A percentile compares a stretch with the other conserved stretches of the same genome.
phyloP scores from a whole-genome alignment of 2,797 vertebrate species.

The Squalus acanthias region DNA sequence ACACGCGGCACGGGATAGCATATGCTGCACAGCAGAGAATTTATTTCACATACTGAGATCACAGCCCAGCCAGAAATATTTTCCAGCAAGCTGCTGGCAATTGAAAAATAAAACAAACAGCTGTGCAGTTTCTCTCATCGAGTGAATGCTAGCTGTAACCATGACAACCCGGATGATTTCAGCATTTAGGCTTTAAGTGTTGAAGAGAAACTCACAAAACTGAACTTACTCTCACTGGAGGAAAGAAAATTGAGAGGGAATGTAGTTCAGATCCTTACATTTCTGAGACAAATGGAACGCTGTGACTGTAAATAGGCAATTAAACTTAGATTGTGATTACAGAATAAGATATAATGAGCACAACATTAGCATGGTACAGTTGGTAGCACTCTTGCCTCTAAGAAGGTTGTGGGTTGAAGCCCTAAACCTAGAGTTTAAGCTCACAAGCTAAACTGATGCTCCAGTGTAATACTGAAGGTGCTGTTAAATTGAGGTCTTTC shows the following conservation, averaged over 20 bases:
- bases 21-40: background rate
- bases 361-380: background rate
- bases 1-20: background rate
- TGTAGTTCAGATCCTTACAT: background rate
- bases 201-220: background rate
- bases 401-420: background rate
- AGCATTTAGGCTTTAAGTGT: background rate
- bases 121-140: background rate
- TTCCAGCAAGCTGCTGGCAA: background rate
- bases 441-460: background rate
- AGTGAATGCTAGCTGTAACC: conserved; percentile 9
- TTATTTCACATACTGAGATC: background rate
- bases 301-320: background rate
- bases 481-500: background rate
- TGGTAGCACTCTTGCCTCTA: background rate
- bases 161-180: background rate
- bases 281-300: background rate
- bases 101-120: background rate
- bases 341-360: background rate
- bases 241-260: background rate
- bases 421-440: background rate
- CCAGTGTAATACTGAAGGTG: background rate
- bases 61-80: background rate
- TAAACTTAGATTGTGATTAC: background rate
- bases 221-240: background rate